These are phyloP conservation scores for Cephalopterus ornatus DNA, from an alignment of 2,113 vertebrate genomes.

Conservation along the genomic window DNA sequence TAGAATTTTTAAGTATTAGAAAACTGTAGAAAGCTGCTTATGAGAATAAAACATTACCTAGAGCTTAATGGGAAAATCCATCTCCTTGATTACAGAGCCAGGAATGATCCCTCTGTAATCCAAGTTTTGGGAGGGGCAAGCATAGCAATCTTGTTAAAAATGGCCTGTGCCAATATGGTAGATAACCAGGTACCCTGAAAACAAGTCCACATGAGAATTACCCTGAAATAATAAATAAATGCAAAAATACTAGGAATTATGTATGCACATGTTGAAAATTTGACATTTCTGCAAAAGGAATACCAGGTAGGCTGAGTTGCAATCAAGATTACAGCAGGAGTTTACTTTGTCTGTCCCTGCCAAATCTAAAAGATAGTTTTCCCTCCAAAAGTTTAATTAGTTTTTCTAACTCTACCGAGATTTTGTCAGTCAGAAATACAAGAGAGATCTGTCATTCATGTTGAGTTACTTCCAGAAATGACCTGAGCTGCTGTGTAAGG, in stretches of 20 bases:
- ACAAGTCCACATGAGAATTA: not conserved
- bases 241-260: not conserved
- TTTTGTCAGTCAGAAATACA: not conserved
- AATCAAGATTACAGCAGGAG: not conserved
- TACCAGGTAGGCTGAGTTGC: not conserved
- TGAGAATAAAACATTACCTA: not conserved
- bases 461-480: not conserved
- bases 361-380: not conserved
- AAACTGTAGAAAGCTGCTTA: not conserved
- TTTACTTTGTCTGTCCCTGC: fast-evolving
- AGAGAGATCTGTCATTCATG: too few species aligned
- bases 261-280: not conserved
- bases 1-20: not conserved
- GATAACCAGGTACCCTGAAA: not conserved
- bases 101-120: not conserved
- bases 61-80: not conserved
- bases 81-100: not conserved
- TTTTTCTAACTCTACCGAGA: not conserved
- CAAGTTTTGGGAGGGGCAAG: not conserved
- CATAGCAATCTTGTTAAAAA: not conserved
- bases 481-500: not conserved
- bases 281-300: not conserved
- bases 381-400: fast-evolving
- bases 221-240: not conserved
- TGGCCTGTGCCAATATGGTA: not conserved